These are phyloP conservation scores for Leptopilina syphax DNA, from an alignment of 2,888 invertebrate genomes.

Conservation along the genomic window DNA sequence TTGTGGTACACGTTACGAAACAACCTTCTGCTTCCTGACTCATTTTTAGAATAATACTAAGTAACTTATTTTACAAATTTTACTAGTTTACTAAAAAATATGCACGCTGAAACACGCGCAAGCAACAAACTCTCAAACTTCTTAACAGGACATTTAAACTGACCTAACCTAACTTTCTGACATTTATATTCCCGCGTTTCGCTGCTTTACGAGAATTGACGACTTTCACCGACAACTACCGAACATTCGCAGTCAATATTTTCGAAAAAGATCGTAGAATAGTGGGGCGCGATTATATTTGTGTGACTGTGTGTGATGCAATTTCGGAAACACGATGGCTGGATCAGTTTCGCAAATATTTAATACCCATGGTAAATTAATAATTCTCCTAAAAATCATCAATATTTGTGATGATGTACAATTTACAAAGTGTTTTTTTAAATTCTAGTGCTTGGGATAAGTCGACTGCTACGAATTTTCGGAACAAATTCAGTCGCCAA, in stretches of 20 bases:
- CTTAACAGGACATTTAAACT: too few relatives aligned
- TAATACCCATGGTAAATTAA: slow-evolving; percentile 27
- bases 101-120: too few relatives aligned
- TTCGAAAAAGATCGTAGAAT: not conserved
- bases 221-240: not conserved
- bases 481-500: slow-evolving; percentile 26
- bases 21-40: slow-evolving; percentile 58
- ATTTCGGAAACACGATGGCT: slow-evolving; percentile 18
- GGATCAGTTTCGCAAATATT: slow-evolving; percentile 27
- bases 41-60: slow-evolving; percentile 5
- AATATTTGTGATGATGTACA: not conserved
- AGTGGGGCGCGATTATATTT: not conserved
- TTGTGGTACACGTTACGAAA: slow-evolving; percentile 78
- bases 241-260: not conserved
- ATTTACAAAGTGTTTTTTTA: slow-evolving; percentile 9
- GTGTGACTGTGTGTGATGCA: not conserved
- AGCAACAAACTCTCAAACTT: too few relatives aligned
- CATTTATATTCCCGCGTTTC: too few relatives aligned
- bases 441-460: slow-evolving; percentile 32
- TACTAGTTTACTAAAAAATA: too few relatives aligned
- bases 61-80: too few relatives aligned
- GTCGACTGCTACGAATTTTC: slow-evolving; percentile 23
- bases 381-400: not conserved
- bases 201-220: not conserved
- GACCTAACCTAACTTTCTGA: too few relatives aligned